Evolutionary conservation across 2,888 invertebrate species (phyloP), one percentile per base, ranked within the genome.

Genomic region (Aricia artaxerxes): DNA sequence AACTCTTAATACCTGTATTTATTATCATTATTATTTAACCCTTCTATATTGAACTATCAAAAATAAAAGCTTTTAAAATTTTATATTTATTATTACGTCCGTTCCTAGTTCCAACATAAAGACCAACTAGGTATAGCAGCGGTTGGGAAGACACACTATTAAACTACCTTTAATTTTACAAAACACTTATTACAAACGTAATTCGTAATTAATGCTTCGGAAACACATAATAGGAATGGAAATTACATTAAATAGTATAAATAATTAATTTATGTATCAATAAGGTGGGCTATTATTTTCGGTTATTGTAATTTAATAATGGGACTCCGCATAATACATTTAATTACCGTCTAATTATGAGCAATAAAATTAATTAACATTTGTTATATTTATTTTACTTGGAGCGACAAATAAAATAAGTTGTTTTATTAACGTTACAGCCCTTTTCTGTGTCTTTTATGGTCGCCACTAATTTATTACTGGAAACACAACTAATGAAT

Each of bases 221-320:
- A 69, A 69, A 69, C 16, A 69, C 64, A 9, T 64, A 31, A 64
- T 38, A 69, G 16, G 13, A 16, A 69, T 69, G 38, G 35, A 69
- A 69, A 69, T 38, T 35, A 38, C 69, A 69, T 69, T 38, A 13
- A 69, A 69, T 69, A 38, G 69, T 69, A 16, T 69, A 69, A 38
- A 69, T 69, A 69, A 69, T 69, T 38, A 69, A 69, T 69, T 69
- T 69, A 69, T 69, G 35, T 69, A 69, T 69, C 69, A 69, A 69
- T 69, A 69, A 69, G 69, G 69, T 69, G 69, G 69, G 69, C 69
- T 13, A 38, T 69, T 69, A 69, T 69, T 38, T 69, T 69, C 69
- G 35, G 69, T 69, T 69, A 69, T 69, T 35, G 35, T 69, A 35
- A 38, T 69, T 35, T 38, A 69, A 13, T 13, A 4, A 35, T 69